Conservation (phyloP, 2,797 vertebrate genomes). For the Silurus lanzhouensis region DNA sequence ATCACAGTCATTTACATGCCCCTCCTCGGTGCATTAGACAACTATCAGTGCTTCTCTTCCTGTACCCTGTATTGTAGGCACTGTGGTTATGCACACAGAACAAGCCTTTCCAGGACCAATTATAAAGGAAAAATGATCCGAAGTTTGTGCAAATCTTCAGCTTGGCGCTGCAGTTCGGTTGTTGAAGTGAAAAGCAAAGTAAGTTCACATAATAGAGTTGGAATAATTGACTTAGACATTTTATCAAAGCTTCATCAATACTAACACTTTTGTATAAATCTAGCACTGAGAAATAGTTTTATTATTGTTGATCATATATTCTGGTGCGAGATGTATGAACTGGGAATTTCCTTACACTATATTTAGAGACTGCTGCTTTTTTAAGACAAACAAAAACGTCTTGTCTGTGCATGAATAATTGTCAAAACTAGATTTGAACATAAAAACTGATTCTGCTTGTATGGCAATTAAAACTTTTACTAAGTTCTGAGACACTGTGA, state of each 20-base stretch:
- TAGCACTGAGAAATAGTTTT: background rate
- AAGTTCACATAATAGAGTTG: conserved; percentile 6
- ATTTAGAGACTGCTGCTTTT: background rate
- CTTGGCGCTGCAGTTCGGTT: conserved; percentile 36
- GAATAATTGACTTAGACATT: background rate
- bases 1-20: background rate
- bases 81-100: background rate
- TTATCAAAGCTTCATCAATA: background rate
- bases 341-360: background rate
- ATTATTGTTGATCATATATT: background rate
- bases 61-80: background rate
- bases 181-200: conserved; percentile 61
- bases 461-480: too few relatives aligned
- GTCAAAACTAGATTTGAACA: background rate
- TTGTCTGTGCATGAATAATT: background rate
- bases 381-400: background rate
- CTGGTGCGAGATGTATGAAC: background rate
- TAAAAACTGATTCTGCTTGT: too few relatives aligned
- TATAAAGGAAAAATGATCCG: conserved; percentile 48
- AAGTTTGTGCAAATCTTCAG: conserved; percentile 45
- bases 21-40: conserved; percentile 27
- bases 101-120: background rate
- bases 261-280: background rate
- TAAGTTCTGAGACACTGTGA: too few relatives aligned
- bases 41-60: conserved; percentile 22